phyloP scores from a whole-genome alignment of 2,113 vertebrate species.

The Terrapene triunguis region DNA sequence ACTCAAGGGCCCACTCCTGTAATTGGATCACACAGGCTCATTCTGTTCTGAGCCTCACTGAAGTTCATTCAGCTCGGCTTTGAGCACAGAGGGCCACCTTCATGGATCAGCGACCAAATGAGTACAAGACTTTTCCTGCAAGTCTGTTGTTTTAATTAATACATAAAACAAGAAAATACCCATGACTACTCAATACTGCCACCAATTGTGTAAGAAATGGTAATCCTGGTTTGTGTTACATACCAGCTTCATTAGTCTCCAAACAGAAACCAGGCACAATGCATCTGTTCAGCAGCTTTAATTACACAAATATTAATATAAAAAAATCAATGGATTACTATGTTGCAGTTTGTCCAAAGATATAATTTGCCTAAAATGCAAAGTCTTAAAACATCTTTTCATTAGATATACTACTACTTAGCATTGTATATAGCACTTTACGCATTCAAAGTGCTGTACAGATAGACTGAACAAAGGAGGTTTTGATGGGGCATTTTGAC shows the following conservation, averaged over 20 bases:
- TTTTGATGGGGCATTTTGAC: background rate
- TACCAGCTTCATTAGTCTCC: background rate
- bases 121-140: background rate
- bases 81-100: accelerated
- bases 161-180: background rate
- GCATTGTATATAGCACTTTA: no score
- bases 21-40: background rate
- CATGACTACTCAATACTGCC: background rate
- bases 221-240: background rate
- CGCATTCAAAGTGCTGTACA: no score
- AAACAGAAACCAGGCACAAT: background rate
- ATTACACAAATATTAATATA: background rate
- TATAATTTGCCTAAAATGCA: no score
- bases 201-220: background rate
- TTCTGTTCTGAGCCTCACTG: accelerated
- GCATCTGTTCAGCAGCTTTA: background rate
- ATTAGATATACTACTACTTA: no score
- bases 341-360: background rate
- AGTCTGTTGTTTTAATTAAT: background rate
- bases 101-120: background rate
- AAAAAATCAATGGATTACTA: background rate
- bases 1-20: background rate
- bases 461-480: background rate
- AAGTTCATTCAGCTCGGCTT: background rate
- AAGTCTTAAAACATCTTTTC: no score